Evolutionary conservation across 2,113 vertebrate species (phyloP).

Genomic region (Tenrec ecaudatus): DNA sequence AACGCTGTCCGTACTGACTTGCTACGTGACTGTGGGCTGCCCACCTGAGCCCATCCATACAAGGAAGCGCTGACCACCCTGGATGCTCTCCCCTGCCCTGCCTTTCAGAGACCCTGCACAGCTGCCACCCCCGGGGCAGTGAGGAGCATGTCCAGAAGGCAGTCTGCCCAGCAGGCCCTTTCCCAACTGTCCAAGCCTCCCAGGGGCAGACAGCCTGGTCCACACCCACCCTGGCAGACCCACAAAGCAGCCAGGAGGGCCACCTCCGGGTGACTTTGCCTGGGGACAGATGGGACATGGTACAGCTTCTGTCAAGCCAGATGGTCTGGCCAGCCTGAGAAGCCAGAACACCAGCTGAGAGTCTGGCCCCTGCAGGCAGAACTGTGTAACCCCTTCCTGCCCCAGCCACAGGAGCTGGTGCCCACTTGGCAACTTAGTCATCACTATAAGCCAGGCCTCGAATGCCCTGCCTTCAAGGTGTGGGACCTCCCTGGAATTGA

Average conservation of each 20-base stretch:
- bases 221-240: not conserved
- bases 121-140: not conserved
- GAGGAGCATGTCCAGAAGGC: not conserved
- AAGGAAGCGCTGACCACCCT: not conserved
- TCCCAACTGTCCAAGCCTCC: not conserved
- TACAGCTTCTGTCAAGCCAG: conserved; percentile 67
- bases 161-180: conserved; percentile 5
- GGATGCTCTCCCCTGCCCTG: not conserved
- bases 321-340: conserved; percentile 65
- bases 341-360: conserved; percentile 68
- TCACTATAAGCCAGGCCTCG: not conserved
- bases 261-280: conserved; percentile 72
- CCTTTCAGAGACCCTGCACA: not conserved
- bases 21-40: not conserved
- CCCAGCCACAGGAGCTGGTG: not conserved
- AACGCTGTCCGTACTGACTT: not conserved
- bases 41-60: not conserved
- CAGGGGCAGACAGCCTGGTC: not conserved
- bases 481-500: not conserved
- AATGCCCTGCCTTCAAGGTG: not conserved
- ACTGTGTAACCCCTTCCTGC: conserved; percentile 72
- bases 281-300: conserved; percentile 72
- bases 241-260: conserved; percentile 13
- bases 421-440: not conserved
- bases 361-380: conserved; percentile 2